Percentiles rank a stretch among this genome's conserved stretches.
These are phyloP conservation scores for Drosophila neocordata DNA, from an alignment of 1,140 invertebrate genomes.

Conservation along the genomic window DNA sequence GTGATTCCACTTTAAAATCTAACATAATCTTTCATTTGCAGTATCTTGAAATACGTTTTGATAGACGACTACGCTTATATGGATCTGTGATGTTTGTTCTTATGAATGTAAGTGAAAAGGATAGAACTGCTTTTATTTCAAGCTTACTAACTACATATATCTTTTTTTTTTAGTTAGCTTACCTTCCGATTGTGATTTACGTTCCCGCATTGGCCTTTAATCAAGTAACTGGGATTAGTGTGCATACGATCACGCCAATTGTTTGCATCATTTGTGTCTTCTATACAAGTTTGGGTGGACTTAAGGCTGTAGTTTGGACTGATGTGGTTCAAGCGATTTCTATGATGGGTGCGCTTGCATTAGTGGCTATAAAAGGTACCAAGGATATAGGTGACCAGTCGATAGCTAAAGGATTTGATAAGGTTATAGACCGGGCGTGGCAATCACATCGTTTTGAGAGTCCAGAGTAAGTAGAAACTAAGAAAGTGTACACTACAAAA, in stretches of 20 bases:
- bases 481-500: background rate
- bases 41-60: slow-evolving; percentile 90
- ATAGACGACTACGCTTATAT: slow-evolving; percentile 85
- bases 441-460: slow-evolving; percentile 67
- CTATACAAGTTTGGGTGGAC: slow-evolving; percentile 92
- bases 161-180: slow-evolving; percentile 82
- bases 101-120: slow-evolving; percentile 72
- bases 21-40: slow-evolving; percentile 75
- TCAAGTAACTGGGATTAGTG: slow-evolving; percentile 90
- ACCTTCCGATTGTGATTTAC: slow-evolving; percentile 92
- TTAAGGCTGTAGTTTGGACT: slow-evolving; percentile 95
- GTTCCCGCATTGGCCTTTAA: slow-evolving; percentile 92
- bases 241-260: slow-evolving; percentile 88
- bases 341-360: slow-evolving; percentile 89
- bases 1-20: background rate
- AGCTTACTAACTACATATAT: background rate
- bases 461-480: slow-evolving; percentile 60
- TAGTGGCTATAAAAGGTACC: slow-evolving; percentile 88
- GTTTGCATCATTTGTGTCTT: slow-evolving; percentile 93
- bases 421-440: slow-evolving; percentile 85
- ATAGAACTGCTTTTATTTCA: background rate
- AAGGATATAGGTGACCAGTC: slow-evolving; percentile 83
- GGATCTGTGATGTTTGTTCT: slow-evolving; percentile 85
- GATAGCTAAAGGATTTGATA: slow-evolving; percentile 83
- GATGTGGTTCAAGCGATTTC: slow-evolving; percentile 91